Percentiles rank a stretch among this genome's conserved stretches.
These are phyloP conservation scores for Cirrhinus mrigala DNA, from an alignment of 2,797 vertebrate genomes.

Conservation along the genomic window DNA sequence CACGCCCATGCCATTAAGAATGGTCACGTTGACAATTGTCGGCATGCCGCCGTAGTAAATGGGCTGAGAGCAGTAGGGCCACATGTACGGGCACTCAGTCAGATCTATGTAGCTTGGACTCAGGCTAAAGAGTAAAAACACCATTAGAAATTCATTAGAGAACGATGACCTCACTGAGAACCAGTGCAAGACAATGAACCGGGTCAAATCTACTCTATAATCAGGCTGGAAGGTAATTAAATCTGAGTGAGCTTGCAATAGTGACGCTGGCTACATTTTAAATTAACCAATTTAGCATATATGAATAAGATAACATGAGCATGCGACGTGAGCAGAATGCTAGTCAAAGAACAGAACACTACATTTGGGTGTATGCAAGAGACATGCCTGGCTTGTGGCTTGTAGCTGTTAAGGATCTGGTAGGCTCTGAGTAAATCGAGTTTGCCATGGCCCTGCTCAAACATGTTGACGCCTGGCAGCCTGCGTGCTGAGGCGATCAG, in stretches of 20 bases:
- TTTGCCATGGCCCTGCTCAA: constrained; percentile 98
- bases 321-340: not conserved
- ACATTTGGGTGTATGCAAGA: not conserved
- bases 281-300: not conserved
- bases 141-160: constrained; percentile 30
- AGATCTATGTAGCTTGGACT: constrained; percentile 98
- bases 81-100: constrained; percentile 98
- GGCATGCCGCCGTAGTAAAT: constrained; percentile 99
- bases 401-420: constrained; percentile 98
- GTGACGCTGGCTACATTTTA: not conserved
- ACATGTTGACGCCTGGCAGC: constrained; percentile 98
- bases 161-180: not conserved
- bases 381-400: constrained; percentile 91
- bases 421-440: constrained; percentile 95
- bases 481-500: constrained; percentile 95
- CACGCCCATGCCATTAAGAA: constrained; percentile 98
- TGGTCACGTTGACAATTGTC: constrained; percentile 95
- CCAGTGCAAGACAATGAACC: constrained; percentile 24
- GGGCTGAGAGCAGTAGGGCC: constrained; percentile 99
- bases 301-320: constrained; percentile 2
- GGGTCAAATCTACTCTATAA: not conserved
- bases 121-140: constrained; percentile 78
- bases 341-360: not conserved
- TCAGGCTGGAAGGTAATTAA: constrained; percentile 7
- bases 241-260: not conserved